Evolutionary conservation across 2,113 vertebrate species (phyloP).

Genomic region (Larimichthys crocea): DNA sequence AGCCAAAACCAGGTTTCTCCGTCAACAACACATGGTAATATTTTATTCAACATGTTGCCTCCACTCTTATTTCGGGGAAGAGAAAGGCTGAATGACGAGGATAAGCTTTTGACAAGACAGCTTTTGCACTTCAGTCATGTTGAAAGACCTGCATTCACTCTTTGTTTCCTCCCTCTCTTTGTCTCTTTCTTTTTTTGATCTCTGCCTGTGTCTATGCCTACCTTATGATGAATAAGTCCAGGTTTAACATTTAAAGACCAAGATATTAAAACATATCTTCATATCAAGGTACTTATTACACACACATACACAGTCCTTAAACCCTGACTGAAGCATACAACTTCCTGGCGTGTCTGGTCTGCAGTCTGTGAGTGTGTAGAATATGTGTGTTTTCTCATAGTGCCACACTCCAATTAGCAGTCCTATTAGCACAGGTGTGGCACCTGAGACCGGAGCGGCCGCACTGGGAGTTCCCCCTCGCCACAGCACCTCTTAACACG

Average conservation of each 20-base stretch:
- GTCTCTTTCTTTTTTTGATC: background rate
- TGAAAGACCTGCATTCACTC: background rate
- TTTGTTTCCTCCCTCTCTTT: background rate
- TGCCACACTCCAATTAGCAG: constrained; percentile 56
- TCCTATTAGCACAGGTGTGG: constrained; percentile 61
- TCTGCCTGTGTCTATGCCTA: background rate
- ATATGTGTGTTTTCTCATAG: constrained; percentile 12
- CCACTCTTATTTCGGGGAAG: constrained; percentile 1
- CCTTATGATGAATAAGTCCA: constrained; percentile 2
- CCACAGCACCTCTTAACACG: background rate
- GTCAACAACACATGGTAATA: constrained; percentile 31
- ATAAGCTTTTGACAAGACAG: background rate
- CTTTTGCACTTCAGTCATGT: constrained; percentile 24
- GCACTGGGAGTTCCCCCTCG: constrained; percentile 21
- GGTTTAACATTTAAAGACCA: constrained; percentile 15
- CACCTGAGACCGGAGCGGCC: constrained; percentile 63
- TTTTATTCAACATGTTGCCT: constrained; percentile 52
- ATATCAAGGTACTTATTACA: background rate
- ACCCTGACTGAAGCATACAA: background rate
- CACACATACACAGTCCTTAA: constrained; percentile 10
- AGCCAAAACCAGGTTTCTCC: constrained; percentile 19
- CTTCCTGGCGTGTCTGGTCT: constrained; percentile 20
- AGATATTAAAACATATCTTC: background rate
- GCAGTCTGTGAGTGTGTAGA: background rate
- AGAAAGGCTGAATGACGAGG: background rate